Percentiles rank a stretch among this genome's conserved stretches.
These are phyloP conservation scores for Alouatta palliata DNA, from an alignment of 2,113 vertebrate genomes.

Conservation along the genomic window DNA sequence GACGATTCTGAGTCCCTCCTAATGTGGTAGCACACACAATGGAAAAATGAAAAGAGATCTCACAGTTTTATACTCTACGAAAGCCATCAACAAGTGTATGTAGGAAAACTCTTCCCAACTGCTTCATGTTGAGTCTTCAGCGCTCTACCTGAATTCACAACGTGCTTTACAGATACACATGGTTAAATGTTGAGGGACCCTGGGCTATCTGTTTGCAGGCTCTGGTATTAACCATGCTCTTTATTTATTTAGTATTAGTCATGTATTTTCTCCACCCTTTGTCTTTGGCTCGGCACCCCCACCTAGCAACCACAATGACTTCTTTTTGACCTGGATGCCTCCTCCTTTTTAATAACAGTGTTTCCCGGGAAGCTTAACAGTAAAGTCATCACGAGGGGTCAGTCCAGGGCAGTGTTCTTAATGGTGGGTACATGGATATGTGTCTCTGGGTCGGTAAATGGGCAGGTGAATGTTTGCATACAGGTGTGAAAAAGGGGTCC, in stretches of 20 bases:
- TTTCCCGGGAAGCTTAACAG: background rate
- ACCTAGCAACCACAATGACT: constrained; percentile 73
- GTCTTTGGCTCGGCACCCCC: constrained; percentile 73
- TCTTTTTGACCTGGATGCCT: constrained; percentile 71
- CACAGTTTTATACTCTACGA: background rate
- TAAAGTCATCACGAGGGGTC: background rate
- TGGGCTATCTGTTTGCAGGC: background rate
- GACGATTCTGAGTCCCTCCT: background rate
- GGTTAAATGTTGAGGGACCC: constrained; percentile 29
- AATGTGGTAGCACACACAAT: background rate
- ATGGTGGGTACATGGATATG: fast-evolving
- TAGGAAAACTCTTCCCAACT: background rate
- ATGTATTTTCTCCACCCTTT: constrained; percentile 68
- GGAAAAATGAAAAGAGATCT: background rate
- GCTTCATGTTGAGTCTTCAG: background rate
- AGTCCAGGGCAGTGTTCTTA: background rate
- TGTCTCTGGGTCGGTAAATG: background rate
- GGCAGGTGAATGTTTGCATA: background rate
- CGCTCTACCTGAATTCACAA: background rate
- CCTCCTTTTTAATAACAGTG: constrained; percentile 23
- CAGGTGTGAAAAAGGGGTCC: background rate
- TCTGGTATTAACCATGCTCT: constrained; percentile 39
- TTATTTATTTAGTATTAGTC: constrained; percentile 77
- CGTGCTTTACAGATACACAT: fast-evolving
- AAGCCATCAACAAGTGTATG: background rate